Percentiles rank a stretch among this genome's conserved stretches.
Evolutionary conservation across 2,113 vertebrate species (phyloP).

Genomic region (Leptodactylus fuscus): DNA sequence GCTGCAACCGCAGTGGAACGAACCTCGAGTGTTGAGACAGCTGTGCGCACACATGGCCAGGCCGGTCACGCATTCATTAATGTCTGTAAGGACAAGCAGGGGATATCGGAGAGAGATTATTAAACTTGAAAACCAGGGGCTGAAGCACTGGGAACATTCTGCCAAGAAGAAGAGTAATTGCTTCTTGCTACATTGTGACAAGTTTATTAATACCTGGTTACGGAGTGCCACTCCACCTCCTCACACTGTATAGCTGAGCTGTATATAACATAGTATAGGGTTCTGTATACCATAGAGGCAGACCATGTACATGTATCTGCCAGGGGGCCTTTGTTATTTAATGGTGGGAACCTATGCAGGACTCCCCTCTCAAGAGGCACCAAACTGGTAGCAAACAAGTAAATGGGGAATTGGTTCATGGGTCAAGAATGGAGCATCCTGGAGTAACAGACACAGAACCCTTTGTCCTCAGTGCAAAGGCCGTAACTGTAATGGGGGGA

Average conservation of each 20-base stretch:
- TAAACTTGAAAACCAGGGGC: constrained; percentile 30
- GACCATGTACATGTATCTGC: too few species aligned
- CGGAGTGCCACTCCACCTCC: neutral
- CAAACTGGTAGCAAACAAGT: too few species aligned
- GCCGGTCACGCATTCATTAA: constrained; percentile 83
- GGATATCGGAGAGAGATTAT: neutral
- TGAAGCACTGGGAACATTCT: constrained; percentile 11
- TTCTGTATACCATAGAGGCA: neutral
- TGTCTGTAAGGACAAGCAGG: constrained; percentile 72
- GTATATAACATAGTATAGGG: neutral
- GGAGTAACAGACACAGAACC: too few species aligned
- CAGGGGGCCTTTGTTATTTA: too few species aligned
- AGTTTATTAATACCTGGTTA: neutral
- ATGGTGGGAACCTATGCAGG: too few species aligned
- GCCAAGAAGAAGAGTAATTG: constrained; percentile 37
- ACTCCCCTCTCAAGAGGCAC: too few species aligned
- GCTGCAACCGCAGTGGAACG: constrained; percentile 85
- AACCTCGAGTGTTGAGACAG: constrained; percentile 89
- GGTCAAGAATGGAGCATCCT: too few species aligned
- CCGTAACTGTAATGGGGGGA: too few species aligned
- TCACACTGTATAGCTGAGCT: neutral
- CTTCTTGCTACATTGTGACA: neutral
- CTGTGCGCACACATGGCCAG: constrained; percentile 81
- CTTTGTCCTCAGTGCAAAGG: too few species aligned
- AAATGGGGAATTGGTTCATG: too few species aligned